Evolutionary conservation across 2,888 invertebrate genomes (phyloP), one percentile per base, ranked within the genome.

Genomic region (Drosophila anceps): DNA sequence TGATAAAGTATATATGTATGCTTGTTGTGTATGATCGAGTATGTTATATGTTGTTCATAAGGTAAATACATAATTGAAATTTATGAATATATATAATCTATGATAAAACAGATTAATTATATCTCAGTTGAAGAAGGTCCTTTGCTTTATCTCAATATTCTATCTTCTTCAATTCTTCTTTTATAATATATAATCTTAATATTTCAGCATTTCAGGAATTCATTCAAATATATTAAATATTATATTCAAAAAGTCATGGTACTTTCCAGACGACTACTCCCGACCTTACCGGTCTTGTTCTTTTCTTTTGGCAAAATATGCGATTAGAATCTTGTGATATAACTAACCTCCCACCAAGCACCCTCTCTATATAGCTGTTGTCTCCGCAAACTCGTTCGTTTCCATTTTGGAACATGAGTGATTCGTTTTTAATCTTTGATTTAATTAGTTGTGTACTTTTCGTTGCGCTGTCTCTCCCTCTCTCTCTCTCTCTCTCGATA

Each of bases 361-460:
- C 41, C 41, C 20, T 15, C 18, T 29, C 55, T 20, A 27, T 31
- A 15, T 15, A 20, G 31, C 43, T 15, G 10, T 31, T 44, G 43
- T 33, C 50, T 50, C 13, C 50, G 31, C 24, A 57, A 71, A 71
- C 63, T 74, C 63, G 71, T 69, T 66, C 62, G 64, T 51, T 67
- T 67, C 73, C 58, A 67, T 63, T 77, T 67, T 53, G 66, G 63
- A 87, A 89, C 86, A 86, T 84, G 89, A 86, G 68, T 86, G 84
- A 86, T 86, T 89, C 79, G 88, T 86, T 86, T 86, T 87, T 86
- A 86, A 86, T 86, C 86, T 89, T 73, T 79, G 78, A 84, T 82
- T 82, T 77, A 70, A 76, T 87, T 76, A 78, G 68, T 57, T 72
- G 65, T 71, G 76, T 77, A 71, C 74, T 65, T 71, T 62, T 33